These are phyloP conservation scores for Phytoseiulus persimilis DNA, from an alignment of 2,888 invertebrate genomes.

Conservation along the genomic window DNA sequence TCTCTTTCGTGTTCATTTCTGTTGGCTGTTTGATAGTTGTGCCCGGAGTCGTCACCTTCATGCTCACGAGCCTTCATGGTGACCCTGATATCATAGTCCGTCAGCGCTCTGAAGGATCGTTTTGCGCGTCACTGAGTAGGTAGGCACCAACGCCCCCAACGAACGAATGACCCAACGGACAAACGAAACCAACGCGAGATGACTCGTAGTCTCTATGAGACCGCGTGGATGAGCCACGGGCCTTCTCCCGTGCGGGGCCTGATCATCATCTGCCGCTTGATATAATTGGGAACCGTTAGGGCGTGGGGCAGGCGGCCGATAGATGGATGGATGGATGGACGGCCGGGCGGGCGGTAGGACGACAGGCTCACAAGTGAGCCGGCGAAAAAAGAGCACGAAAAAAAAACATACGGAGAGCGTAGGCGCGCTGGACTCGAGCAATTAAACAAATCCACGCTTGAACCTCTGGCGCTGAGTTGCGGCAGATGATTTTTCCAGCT, in stretches of 20 bases:
- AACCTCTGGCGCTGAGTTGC: neutral
- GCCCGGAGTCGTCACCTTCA: neutral
- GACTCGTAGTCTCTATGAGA: neutral
- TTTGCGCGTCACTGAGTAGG: slow-evolving; percentile 29
- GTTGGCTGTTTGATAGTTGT: no score
- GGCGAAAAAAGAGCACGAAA: neutral
- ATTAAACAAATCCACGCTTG: neutral
- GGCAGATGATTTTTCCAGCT: slow-evolving; percentile 5
- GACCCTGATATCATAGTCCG: slow-evolving; percentile 35
- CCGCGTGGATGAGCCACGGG: neutral
- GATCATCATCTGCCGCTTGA: neutral
- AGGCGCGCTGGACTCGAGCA: neutral
- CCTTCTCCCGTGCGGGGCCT: neutral
- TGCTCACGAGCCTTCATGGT: neutral
- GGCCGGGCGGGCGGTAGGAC: neutral
- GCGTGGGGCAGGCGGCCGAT: neutral
- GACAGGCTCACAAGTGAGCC: neutral
- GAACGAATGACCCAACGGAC: neutral
- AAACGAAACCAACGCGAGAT: neutral
- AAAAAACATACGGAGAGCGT: neutral
- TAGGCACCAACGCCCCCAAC: neutral
- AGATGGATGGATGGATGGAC: no score
- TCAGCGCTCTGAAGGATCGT: slow-evolving; percentile 20
- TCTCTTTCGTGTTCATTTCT: neutral
- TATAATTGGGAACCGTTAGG: neutral